These are phyloP conservation scores for Phalera bucephala DNA, from an alignment of 2,888 invertebrate genomes.

Conservation along the genomic window DNA sequence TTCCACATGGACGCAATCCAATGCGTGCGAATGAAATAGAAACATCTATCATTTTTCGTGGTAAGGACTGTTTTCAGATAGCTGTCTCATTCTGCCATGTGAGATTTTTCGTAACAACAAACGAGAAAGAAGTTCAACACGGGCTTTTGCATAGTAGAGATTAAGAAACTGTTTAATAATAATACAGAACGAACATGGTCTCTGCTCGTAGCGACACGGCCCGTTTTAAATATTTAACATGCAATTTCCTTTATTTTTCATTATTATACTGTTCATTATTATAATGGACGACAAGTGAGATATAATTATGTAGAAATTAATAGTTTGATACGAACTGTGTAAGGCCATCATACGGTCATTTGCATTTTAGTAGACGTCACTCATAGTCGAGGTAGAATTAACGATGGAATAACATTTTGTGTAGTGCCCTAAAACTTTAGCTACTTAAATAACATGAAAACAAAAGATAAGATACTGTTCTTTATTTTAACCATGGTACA, in stretches of 20 bases:
- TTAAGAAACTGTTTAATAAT: conserved; percentile 79
- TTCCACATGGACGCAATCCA: conserved; percentile 48
- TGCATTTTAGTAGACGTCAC: conserved; percentile 33
- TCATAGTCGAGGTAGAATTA: conserved; percentile 17
- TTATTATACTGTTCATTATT: conserved; percentile 53
- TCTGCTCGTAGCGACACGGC: conserved; percentile 68
- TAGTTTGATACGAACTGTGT: conserved; percentile 42
- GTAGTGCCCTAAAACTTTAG: background rate
- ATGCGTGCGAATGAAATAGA: conserved; percentile 63
- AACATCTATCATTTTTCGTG: conserved; percentile 33
- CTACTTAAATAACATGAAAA: too few relatives aligned
- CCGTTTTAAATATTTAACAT: conserved; percentile 79
- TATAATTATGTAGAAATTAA: conserved; percentile 62
- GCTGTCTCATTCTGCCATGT: conserved; percentile 44
- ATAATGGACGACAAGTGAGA: conserved; percentile 60
- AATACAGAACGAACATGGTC: conserved; percentile 76
- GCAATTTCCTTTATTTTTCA: conserved; percentile 76
- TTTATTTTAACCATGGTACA: too few relatives aligned
- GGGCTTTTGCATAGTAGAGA: conserved; percentile 54
- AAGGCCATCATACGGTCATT: conserved; percentile 34
- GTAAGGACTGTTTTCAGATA: conserved; percentile 29
- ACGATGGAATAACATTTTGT: conserved; percentile 7
- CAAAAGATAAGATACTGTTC: too few relatives aligned
- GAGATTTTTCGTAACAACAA: conserved; percentile 40
- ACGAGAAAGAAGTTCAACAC: conserved; percentile 46